Conservation (phyloP, 2,113 vertebrate genomes). For the Zosterops pallidus region DNA sequence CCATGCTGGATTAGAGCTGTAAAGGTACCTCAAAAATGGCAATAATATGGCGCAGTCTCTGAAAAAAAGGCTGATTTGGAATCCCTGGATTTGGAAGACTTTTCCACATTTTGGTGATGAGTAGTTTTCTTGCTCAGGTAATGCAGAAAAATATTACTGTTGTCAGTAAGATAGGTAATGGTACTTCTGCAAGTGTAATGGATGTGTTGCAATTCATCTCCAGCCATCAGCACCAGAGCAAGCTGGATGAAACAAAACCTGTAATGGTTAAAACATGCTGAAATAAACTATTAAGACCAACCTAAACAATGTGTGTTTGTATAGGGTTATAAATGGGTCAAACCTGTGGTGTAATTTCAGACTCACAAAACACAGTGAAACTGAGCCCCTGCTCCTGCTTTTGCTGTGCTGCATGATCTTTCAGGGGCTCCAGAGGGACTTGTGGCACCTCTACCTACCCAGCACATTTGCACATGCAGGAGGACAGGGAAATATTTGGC, state of each 20-base stretch:
- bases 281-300: not conserved
- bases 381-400: not conserved
- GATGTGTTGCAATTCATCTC: not conserved
- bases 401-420: not conserved
- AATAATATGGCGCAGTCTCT: not conserved
- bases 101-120: not conserved
- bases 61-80: not conserved
- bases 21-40: not conserved
- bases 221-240: not conserved
- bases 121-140: not conserved
- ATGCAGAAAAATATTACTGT: not conserved
- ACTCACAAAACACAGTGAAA: not conserved
- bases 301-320: not conserved
- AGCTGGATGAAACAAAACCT: not conserved
- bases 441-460: not conserved
- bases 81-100: not conserved
- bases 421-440: not conserved
- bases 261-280: not conserved
- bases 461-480: fast-evolving
- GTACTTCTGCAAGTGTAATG: not conserved
- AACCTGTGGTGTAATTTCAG: not conserved
- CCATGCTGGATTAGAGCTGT: not conserved
- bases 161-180: not conserved
- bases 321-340: fast-evolving
- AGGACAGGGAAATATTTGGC: not conserved